Conservation (phyloP, 2,797 vertebrate genomes). For the Buceros bicornis region DNA sequence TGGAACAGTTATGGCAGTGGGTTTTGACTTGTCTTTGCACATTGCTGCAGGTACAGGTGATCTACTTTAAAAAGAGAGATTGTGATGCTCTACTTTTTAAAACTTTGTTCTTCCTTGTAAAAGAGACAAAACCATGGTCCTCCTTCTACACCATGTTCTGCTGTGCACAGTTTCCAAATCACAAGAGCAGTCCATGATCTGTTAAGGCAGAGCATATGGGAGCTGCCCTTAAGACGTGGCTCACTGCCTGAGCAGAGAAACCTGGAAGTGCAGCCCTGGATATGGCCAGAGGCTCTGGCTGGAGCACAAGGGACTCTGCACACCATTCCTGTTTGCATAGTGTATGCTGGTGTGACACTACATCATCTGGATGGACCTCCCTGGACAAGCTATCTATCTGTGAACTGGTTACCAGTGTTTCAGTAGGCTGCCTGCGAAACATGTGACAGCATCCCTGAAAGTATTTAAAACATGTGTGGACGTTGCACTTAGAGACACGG, state of each 20-base stretch:
- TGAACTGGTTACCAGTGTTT: neutral
- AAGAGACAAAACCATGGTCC: neutral
- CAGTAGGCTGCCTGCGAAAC: neutral
- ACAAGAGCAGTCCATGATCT: neutral
- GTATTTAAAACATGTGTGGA: neutral
- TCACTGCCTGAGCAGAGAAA: neutral
- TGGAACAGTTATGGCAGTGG: neutral
- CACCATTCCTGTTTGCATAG: neutral
- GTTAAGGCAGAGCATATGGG: neutral
- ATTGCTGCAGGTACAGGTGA: too few species aligned
- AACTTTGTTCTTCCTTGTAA: neutral
- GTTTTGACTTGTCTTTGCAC: neutral
- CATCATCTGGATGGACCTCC: fast-evolving
- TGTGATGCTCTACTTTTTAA: neutral
- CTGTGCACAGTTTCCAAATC: neutral
- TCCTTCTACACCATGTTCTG: neutral
- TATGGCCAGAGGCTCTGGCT: neutral
- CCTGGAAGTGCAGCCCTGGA: neutral
- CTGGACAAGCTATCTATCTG: neutral
- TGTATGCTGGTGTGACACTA: neutral
- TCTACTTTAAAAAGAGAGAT: neutral
- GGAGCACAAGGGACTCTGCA: neutral
- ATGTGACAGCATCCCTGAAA: neutral
- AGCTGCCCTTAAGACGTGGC: neutral
- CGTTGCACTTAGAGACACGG: neutral